Conservation (phyloP, 2,797 vertebrate species). For the Caiman crocodilus region DNA sequence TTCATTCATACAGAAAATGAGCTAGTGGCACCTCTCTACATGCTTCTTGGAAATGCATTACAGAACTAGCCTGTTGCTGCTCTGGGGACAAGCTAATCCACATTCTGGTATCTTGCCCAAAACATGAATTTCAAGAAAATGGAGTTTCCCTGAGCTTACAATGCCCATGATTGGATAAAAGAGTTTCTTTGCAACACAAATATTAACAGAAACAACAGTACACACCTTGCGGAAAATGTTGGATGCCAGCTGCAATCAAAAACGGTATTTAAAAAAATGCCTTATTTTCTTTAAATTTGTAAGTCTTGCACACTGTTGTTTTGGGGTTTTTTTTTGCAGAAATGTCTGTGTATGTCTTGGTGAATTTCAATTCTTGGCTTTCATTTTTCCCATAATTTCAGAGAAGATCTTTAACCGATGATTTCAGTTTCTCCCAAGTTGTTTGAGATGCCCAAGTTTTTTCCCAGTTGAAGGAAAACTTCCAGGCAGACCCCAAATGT, state of each 20-base stretch:
- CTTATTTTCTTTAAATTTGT: not conserved
- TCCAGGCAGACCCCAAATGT: not conserved
- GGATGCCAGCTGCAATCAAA: not conserved
- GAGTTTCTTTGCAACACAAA: rapidly evolving
- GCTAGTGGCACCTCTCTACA: not conserved
- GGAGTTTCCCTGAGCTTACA: not conserved
- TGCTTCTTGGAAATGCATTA: rapidly evolving
- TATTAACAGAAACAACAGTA: not conserved
- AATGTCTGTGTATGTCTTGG: not conserved
- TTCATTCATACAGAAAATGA: not conserved
- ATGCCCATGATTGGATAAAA: rapidly evolving
- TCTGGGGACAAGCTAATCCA: not conserved
- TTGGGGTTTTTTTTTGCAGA: not conserved
- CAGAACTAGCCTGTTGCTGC: not conserved
- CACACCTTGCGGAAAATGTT: rapidly evolving
- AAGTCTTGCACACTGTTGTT: not conserved
- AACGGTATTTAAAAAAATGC: not conserved
- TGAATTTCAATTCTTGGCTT: not conserved
- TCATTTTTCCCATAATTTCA: not conserved
- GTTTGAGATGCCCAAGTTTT: too few relatives aligned
- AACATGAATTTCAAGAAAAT: rapidly evolving
- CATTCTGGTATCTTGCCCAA: slow-evolving; percentile 61
- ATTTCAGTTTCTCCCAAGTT: not conserved
- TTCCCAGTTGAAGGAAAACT: not conserved
- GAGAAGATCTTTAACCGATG: not conserved